Base-by-base conservation (phyloP, 2,888 invertebrate genomes). In the Dryobota labecula region DNA sequence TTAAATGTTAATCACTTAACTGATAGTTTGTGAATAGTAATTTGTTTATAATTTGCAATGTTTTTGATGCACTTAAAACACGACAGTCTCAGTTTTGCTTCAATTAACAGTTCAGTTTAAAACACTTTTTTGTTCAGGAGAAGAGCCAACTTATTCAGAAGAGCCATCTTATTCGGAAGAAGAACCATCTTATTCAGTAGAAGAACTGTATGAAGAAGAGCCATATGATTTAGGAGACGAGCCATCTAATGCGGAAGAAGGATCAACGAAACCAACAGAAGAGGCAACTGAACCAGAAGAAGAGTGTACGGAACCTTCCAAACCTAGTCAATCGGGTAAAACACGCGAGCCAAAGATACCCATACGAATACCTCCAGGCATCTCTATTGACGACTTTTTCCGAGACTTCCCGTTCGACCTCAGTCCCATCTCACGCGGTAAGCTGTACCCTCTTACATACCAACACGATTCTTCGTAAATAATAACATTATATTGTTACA, bases 371-470 rank as follows among this genome's bases (percentile, higher is more conserved):
- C 8, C n/a, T n/a, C 2, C 0, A 15, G 20, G 13, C 33, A n/a
- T 56, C 30, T 0, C 1, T 27, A 24, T 57, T 36, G 2, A 20
- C 49, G 24, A 43, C 6, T 1, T 56, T 4, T 41, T 27, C 2
- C 3, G 1, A 30, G 2, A 30, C 4, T 30, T 15, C 0, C 54
- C 15, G 1, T 15, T 20, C 0, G 5, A 24, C 9, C 27, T 51
- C 33, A 45, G 27, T 45, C 30, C 8, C 0, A 73, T 73, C 24
- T 45, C 60, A 15, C 2, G 3, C 27, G 56, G 75, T 73, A 36
- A 73, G 73, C 56, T 33, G 8, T 8, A 56, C 56, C 56, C 1
- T 56, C 15, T 33, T 33, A 38, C 38, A 13, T 36, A 8, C 24
- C 27, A 13, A 11, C 6, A 20, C 9, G 24, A 11, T 24, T 24